These are phyloP conservation scores for Aelia acuminata DNA, from an alignment of 2,888 invertebrate genomes.

Conservation along the genomic window DNA sequence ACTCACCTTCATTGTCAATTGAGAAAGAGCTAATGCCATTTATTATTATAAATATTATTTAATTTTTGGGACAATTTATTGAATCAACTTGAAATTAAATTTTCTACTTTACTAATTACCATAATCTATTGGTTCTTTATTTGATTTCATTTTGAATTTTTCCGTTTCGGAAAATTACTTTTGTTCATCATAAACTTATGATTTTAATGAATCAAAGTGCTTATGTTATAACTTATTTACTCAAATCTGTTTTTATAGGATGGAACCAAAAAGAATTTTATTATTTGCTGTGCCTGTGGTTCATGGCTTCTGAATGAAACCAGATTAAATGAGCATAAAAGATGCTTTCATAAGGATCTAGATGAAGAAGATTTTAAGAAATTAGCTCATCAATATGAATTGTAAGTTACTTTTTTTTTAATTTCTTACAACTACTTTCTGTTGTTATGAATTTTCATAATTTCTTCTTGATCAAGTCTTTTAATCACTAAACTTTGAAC, in stretches of 20 bases:
- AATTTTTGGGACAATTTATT: too few relatives aligned
- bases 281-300: constrained; percentile 26
- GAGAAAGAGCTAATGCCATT: too few relatives aligned
- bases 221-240: not conserved
- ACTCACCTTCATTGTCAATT: too few relatives aligned
- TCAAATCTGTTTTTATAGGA: not conserved
- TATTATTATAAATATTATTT: too few relatives aligned
- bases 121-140: not conserved
- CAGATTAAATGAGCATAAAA: constrained; percentile 49
- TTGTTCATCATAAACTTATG: not conserved
- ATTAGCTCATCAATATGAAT: not conserved
- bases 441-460: not conserved
- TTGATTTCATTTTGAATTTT: not conserved
- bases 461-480: not conserved
- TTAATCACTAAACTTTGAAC: too few relatives aligned
- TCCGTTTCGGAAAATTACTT: not conserved
- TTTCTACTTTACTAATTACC: not conserved
- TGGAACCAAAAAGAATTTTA: constrained; percentile 1
- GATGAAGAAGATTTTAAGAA: not conserved
- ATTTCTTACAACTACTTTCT: not conserved
- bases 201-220: not conserved
- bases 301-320: constrained; percentile 54
- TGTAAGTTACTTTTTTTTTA: constrained; percentile 6
- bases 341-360: constrained; percentile 47
- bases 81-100: not conserved